Evolutionary conservation across 2,888 invertebrate genomes (phyloP), one percentile per base, ranked within the genome.

Genomic region (Trichopria drosophilae): DNA sequence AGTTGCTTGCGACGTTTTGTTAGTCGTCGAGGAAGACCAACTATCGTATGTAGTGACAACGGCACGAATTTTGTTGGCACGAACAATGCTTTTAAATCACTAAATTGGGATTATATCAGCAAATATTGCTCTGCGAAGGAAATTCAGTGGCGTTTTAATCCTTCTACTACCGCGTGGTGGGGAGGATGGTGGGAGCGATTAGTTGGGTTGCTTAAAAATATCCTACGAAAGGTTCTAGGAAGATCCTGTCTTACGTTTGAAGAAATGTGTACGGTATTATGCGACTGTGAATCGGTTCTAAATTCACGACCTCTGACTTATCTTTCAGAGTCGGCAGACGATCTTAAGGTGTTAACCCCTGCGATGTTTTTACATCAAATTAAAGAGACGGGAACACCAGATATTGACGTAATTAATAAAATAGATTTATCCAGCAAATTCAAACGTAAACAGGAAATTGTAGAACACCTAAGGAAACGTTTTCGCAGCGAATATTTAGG

Each of bases 91-190:
- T 55, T 66, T 47, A n/a, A 19, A 26, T 23, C 37, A 15, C 22
- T 68, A 20, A 51, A 68, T 19, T 64, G 60, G 65, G 42, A 53
- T 3, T 31, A 29, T 10, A 59, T 69, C 9, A n/a, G 23, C 3
- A 19, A 49, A 5, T 29, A 49, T 10, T 50, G 54, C 13, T 6
- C 55, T 1, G 34, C 39, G 2, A 37, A 59, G 26, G 52, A 35
- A 42, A 58, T 57, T 57, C 58, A 54, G 45, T 70, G 62, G 71
- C 52, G 55, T 9, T 77, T 76, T 52, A 77, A 70, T 41, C 69
- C 72, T 4, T 73, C 73, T 4, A 56, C 64, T 1, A 69, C 75
- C 3, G 58, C 76, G 2, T 78, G 77, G 76, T 72, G 72, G 73
- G 76, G 76, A 37, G n/a, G n/a, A n/a, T n/a, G n/a, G n/a, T n/a